Percentiles rank a stretch among this genome's conserved stretches.
Conservation (phyloP, 2,113 vertebrate genomes). For the Daubentonia madagascariensis region DNA sequence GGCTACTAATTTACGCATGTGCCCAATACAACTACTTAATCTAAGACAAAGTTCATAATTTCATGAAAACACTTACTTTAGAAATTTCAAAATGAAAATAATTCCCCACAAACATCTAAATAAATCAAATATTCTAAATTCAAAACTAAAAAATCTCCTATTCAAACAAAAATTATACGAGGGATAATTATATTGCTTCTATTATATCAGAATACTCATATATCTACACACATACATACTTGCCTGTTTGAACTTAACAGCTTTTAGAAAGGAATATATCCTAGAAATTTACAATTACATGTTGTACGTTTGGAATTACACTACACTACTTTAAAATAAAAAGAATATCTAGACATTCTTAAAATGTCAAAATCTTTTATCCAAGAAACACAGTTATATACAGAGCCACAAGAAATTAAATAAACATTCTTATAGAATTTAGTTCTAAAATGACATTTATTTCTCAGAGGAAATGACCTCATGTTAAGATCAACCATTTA, state of each 20-base stretch:
- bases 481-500: neutral
- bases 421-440: neutral
- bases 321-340: neutral
- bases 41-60: neutral
- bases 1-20: neutral
- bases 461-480: neutral
- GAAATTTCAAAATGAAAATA: slow-evolving; percentile 41
- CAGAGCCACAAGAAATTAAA: neutral
- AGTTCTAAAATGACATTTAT: neutral
- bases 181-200: neutral
- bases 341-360: neutral
- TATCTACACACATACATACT: too few species aligned
- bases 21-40: neutral
- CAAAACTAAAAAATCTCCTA: neutral
- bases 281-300: neutral
- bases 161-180: neutral
- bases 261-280: neutral
- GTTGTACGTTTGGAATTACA: neutral
- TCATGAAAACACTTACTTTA: slow-evolving; percentile 23
- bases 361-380: neutral
- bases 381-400: neutral
- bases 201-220: neutral
- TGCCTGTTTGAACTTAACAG: neutral
- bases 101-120: slow-evolving; percentile 24
- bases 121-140: slow-evolving; percentile 21